Evolutionary conservation across 2,113 vertebrate species (phyloP), one percentile per base, ranked within the genome.

Genomic region (Eurypyga helias): DNA sequence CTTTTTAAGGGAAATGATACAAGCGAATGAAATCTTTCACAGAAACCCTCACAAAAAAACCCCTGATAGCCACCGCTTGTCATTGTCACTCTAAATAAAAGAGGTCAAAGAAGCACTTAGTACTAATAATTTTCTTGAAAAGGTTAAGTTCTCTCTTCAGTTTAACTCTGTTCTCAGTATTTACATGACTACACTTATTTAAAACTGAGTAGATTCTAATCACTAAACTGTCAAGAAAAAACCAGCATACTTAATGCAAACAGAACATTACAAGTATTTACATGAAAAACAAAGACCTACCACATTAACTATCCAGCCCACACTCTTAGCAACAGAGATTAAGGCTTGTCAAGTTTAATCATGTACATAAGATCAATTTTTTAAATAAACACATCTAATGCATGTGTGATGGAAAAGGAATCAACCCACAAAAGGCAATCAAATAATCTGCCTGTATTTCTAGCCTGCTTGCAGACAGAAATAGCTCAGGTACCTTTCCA

Each of bases 271-370:
- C 76, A 96, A 94, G 83, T 78, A 94, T 75, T 92, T 84, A 87
- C 83, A 83, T 8, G 79, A 95, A 96, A 95, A 94, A 92, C 41
- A 88, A 86, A 95, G 83, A 95, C 76, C 80, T 96, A 94, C 52
- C 67, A 87, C 85, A 55, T 29, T 54, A 80, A 46, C 76, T 71
- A 62, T 26, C 76, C 52, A 76, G 69, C 72, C 85, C 86, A 81
- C 51, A 58, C 67, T 94, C 79, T 54, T 36, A 29, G 55, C 55
- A 84, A 75, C 61, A 64, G 67, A 94, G 72, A 95, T 81, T 88
- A 93, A 87, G 67, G n/a, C 26, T 75, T 84, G 71, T 60, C 92
- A 89, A 82, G 69, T 76, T 89, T 78, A 70, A 94, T 94, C 92
- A 76, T 11, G 76, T 57, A 89, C 33, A 33, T 0, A 51, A 51